Conservation (phyloP, 2,113 vertebrate species). For the Quiscalus mexicanus region DNA sequence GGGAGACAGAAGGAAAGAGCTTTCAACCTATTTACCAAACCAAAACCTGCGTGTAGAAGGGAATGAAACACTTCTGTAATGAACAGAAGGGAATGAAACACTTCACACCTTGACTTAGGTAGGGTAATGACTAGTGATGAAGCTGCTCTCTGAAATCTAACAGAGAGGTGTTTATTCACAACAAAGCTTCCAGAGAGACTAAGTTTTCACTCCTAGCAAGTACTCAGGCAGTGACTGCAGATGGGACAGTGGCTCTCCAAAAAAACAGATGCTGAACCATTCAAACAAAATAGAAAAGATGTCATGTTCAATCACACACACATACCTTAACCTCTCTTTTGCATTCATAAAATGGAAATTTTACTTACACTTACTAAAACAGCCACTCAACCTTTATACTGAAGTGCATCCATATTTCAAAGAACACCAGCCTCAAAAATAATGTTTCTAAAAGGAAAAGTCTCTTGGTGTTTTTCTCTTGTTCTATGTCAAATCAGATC, state of each 20-base stretch:
- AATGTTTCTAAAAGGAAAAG: constrained; percentile 38
- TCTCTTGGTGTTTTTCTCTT: constrained; percentile 44
- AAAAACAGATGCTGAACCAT: not conserved
- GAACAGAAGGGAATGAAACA: not conserved
- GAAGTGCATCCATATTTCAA: constrained; percentile 47
- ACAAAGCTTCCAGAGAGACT: not conserved
- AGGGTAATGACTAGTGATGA: not conserved
- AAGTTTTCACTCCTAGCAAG: not conserved
- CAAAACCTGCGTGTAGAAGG: not conserved
- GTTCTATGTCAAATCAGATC: constrained; percentile 9
- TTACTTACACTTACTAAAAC: not conserved
- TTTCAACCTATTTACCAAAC: not conserved
- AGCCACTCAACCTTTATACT: not conserved
- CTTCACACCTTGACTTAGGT: not conserved
- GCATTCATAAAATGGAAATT: not conserved
- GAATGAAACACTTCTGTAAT: not conserved
- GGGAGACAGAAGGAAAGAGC: not conserved
- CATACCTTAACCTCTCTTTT: not conserved
- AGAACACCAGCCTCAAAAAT: constrained; percentile 27
- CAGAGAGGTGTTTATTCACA: not conserved
- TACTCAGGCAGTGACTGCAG: not conserved
- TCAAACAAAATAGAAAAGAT: not conserved
- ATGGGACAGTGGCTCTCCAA: not conserved
- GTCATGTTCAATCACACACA: not conserved
- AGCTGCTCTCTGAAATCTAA: not conserved